A percentile compares a stretch with the other conserved stretches of the same genome.
Evolutionary conservation across 1,140 invertebrate species (phyloP).

Genomic region (Heliconius hewitsoni): DNA sequence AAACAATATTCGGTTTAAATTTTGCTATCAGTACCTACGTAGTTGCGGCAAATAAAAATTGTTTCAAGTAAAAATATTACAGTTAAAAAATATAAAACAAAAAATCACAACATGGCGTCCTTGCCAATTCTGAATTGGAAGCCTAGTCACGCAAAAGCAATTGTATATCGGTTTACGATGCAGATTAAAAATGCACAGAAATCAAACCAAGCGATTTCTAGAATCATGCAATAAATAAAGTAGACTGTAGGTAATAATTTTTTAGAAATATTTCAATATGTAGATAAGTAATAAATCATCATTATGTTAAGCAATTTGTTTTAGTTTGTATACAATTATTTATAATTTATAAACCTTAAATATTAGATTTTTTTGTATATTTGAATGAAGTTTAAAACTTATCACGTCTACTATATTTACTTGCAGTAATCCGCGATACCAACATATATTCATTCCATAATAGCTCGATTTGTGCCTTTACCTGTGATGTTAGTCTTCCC

Average conservation of each 20-base stretch:
- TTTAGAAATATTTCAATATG: background rate
- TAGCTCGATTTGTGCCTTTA: slow-evolving; percentile 55
- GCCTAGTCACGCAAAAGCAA: slow-evolving; percentile 37
- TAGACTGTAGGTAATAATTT: slow-evolving; percentile 19
- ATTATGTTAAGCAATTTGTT: no score
- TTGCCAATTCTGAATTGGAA: slow-evolving; percentile 32
- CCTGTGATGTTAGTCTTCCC: slow-evolving; percentile 82
- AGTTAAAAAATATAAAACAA: slow-evolving; percentile 15
- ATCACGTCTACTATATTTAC: slow-evolving; percentile 29
- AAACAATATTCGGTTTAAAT: slow-evolving; percentile 36
- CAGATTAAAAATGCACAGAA: slow-evolving; percentile 59
- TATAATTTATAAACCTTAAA: no score
- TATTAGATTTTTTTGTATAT: no score
- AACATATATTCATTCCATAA: slow-evolving; percentile 67
- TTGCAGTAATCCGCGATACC: slow-evolving; percentile 40
- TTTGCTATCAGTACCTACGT: slow-evolving; percentile 26
- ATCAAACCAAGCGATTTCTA: slow-evolving; percentile 68
- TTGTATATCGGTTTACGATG: slow-evolving; percentile 50
- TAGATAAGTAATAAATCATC: no score
- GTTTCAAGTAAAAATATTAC: slow-evolving; percentile 19
- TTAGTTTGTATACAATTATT: no score
- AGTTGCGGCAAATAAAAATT: slow-evolving; percentile 21
- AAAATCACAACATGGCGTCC: slow-evolving; percentile 12
- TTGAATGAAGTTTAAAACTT: background rate
- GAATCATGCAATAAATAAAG: slow-evolving; percentile 55